Evolutionary conservation across 2,113 vertebrate genomes (phyloP).

Genomic region (Mormyrus lacerda): DNA sequence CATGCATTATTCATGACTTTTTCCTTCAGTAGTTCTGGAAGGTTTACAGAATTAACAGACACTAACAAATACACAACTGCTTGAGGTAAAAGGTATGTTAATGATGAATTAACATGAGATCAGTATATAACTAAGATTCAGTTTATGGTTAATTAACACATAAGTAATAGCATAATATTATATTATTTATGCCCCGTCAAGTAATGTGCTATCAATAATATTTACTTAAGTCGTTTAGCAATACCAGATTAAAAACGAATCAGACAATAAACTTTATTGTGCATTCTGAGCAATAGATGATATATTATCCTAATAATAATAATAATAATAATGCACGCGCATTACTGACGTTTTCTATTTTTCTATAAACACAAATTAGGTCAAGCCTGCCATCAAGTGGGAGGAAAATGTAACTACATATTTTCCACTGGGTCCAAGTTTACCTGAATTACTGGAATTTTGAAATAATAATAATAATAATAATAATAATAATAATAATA

Average conservation of each 20-base stretch:
- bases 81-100: neutral
- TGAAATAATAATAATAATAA: neutral
- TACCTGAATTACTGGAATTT: neutral
- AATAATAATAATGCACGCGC: neutral
- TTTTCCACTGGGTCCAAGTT: neutral
- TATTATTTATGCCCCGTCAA: neutral
- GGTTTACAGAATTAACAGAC: too few relatives aligned
- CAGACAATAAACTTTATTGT: neutral
- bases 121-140: neutral
- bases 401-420: constrained; percentile 5
- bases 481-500: neutral
- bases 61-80: neutral
- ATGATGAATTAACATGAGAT: neutral
- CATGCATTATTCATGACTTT: too few relatives aligned
- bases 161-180: neutral
- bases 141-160: neutral
- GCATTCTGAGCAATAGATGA: neutral
- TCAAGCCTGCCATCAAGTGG: constrained; percentile 55
- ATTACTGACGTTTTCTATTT: neutral
- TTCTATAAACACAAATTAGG: constrained; percentile 24
- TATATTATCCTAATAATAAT: neutral
- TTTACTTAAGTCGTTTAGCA: neutral
- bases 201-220: neutral
- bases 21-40: too few relatives aligned
- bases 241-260: neutral